A percentile compares a stretch with the other conserved stretches of the same genome.
Conservation (phyloP, 2,797 vertebrate species). For the Chromis chromis region DNA sequence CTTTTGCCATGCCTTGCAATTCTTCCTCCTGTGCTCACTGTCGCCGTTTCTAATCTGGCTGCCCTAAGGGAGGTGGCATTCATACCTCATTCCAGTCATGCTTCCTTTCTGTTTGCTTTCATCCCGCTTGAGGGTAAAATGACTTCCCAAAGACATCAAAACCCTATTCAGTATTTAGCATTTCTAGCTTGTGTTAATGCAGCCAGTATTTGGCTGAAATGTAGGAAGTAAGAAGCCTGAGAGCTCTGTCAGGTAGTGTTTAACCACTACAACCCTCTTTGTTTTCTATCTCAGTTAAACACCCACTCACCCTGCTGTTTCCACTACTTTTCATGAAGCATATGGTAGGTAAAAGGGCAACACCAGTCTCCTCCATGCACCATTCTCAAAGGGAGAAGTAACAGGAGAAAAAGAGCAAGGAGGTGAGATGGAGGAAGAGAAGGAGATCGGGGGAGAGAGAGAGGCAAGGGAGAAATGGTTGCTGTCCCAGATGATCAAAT, state of each 20-base stretch:
- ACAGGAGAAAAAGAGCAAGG: background rate
- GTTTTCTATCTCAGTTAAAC: constrained; percentile 54
- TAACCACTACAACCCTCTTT: constrained; percentile 25
- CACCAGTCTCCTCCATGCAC: constrained; percentile 58
- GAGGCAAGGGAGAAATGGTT: constrained; percentile 38
- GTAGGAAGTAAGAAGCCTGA: constrained; percentile 20
- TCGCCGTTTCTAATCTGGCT: constrained; percentile 70
- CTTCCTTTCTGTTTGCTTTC: constrained; percentile 57
- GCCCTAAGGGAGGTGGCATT: constrained; percentile 59
- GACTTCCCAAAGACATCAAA: constrained; percentile 67
- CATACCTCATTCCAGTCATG: constrained; percentile 70
- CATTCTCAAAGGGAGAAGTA: constrained; percentile 31
- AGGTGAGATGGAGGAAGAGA: constrained; percentile 14
- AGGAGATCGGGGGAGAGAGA: constrained; percentile 4
- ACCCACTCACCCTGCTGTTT: constrained; percentile 29
- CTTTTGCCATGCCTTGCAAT: constrained; percentile 49
- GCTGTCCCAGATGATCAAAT: constrained; percentile 64
- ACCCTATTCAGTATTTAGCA: constrained; percentile 49
- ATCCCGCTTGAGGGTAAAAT: constrained; percentile 60
- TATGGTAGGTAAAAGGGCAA: constrained; percentile 60
- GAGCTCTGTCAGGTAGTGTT: constrained; percentile 21
- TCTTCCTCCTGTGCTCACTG: constrained; percentile 51
- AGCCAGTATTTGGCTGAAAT: constrained; percentile 11
- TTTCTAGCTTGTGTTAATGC: constrained; percentile 29
- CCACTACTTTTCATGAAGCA: constrained; percentile 53